Conservation (phyloP, 2,888 invertebrate species). For the Atherix ibis region DNA sequence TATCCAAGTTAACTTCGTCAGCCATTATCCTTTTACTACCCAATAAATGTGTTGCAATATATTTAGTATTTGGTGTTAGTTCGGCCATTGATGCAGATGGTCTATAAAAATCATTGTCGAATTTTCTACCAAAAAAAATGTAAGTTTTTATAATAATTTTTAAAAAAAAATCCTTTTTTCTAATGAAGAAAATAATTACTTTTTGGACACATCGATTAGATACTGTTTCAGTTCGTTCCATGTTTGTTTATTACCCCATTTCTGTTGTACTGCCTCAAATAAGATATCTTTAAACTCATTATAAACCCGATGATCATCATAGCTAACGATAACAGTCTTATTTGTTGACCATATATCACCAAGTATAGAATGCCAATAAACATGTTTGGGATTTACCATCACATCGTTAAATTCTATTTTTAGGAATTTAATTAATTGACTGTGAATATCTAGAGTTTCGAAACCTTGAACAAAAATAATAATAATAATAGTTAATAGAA, state of each 20-base stretch:
- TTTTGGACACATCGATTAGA: constrained; percentile 30
- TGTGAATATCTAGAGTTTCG: constrained; percentile 32
- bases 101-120: no score
- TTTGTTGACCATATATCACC: constrained; percentile 36
- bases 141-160: no score
- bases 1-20: constrained; percentile 41
- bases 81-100: constrained; percentile 51
- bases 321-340: constrained; percentile 37
- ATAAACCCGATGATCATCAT: constrained; percentile 32
- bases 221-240: constrained; percentile 37
- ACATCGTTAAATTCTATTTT: constrained; percentile 37
- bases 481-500: no score
- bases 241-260: constrained; percentile 49
- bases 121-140: no score
- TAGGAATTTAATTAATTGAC: constrained; percentile 36
- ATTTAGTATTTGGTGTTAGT: constrained; percentile 44
- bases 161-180: no score
- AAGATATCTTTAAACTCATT: constrained; percentile 26
- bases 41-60: constrained; percentile 38
- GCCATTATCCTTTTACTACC: constrained; percentile 47
- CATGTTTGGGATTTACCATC: constrained; percentile 34
- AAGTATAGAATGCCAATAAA: constrained; percentile 34
- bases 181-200: constrained; percentile 22
- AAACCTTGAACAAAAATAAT: constrained; percentile 5
- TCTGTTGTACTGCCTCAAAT: constrained; percentile 43